A percentile compares a stretch with the other conserved stretches of the same genome.
These are phyloP conservation scores for Erannis defoliaria DNA, from an alignment of 2,888 invertebrate species.

Conservation along the genomic window DNA sequence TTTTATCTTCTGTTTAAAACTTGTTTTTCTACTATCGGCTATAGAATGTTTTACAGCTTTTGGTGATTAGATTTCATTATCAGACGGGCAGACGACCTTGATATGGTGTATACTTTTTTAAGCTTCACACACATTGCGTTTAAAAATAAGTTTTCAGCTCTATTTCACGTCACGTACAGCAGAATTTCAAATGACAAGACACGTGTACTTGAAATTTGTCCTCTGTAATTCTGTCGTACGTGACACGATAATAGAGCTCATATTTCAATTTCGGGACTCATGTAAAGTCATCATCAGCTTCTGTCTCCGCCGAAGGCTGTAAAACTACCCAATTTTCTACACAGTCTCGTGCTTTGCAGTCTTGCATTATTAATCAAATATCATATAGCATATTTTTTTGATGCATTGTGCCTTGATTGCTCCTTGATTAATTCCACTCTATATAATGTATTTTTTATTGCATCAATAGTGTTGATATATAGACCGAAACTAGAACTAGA, in stretches of 20 bases:
- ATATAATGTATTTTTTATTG: neutral
- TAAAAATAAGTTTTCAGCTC: neutral
- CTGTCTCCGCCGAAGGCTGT: too few relatives aligned
- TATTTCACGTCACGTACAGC: neutral
- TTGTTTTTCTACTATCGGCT: neutral
- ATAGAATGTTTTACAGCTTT: conserved; percentile 13
- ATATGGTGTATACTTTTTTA: neutral
- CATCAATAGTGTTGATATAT: neutral
- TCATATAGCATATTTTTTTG: too few relatives aligned
- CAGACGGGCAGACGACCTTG: conserved; percentile 3
- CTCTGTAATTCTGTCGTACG: too few relatives aligned
- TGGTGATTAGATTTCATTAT: conserved; percentile 19
- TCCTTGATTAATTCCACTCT: neutral
- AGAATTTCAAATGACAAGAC: neutral
- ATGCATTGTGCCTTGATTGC: too few relatives aligned
- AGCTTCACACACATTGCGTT: neutral
- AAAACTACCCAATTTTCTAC: neutral
- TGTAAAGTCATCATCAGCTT: too few relatives aligned
- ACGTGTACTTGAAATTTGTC: neutral
- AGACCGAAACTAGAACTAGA: neutral
- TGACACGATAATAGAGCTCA: neutral
- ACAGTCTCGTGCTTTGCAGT: too few relatives aligned
- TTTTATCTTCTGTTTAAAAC: too few relatives aligned
- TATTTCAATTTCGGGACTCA: too few relatives aligned
- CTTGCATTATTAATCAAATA: neutral